These are phyloP conservation scores for Fabriciana adippe DNA, from an alignment of 2,888 invertebrate species.

Conservation along the genomic window DNA sequence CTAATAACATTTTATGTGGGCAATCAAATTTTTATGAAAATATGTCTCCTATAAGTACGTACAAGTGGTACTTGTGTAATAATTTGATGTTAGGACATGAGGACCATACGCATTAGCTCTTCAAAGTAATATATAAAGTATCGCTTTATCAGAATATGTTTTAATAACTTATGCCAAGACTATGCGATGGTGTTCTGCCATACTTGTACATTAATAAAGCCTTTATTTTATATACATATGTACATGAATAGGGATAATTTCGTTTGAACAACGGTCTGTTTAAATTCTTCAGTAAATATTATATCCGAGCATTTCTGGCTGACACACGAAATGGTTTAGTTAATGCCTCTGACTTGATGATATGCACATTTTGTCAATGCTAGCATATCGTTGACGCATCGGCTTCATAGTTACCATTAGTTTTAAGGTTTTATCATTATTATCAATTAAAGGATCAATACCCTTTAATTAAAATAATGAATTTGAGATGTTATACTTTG, in stretches of 20 bases:
- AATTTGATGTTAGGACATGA: conserved; percentile 23
- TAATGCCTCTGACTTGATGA: conserved; percentile 35
- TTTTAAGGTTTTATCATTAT: conserved; percentile 59
- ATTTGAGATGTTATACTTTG: conserved; percentile 54
- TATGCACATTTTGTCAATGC: conserved; percentile 31
- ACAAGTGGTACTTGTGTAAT: conserved; percentile 30
- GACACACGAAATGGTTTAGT: conserved; percentile 30
- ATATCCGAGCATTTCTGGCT: conserved; percentile 29
- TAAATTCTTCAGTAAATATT: conserved; percentile 27
- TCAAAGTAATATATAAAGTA: conserved; percentile 11
- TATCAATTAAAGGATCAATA: conserved; percentile 6
- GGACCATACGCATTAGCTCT: conserved; percentile 29
- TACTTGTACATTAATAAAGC: conserved; percentile 23
- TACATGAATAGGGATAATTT: conserved; percentile 27
- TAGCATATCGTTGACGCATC: conserved; percentile 42
- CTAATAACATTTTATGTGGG: conserved; percentile 63
- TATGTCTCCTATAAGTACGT: conserved; percentile 72
- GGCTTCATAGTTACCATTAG: conserved; percentile 75
- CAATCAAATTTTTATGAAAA: conserved; percentile 74
- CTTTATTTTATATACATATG: conserved; percentile 29
- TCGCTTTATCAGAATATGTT: conserved; percentile 5
- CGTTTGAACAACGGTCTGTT: conserved; percentile 19
- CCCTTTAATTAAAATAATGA: conserved; percentile 21
- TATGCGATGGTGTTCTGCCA: conserved; percentile 29
- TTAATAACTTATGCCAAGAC: conserved; percentile 10